Base-by-base conservation (phyloP, 2,888 invertebrate species). In the Tridacna gigas region DNA sequence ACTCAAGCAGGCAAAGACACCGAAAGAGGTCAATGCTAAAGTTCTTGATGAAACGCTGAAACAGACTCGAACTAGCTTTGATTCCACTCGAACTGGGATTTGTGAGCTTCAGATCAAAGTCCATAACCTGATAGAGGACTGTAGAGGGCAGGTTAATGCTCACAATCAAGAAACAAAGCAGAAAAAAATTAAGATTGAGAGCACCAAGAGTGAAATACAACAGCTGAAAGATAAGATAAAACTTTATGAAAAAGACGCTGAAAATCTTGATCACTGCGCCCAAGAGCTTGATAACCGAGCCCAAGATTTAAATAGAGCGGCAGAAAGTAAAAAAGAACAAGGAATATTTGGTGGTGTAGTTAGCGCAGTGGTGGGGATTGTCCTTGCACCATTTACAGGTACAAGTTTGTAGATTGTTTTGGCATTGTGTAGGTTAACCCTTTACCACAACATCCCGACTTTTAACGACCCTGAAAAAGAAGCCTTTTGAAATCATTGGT, bases 131-230 rank as follows among this genome's bases (percentile, higher is more conserved):
- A 71, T 71, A 25, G 71, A 71, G 26, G 51, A 22, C 48, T 71
- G 71, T 71, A n/a, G 71, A 25, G 71, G 71, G 25, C 71, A 71
- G 51, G 71, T 71, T 15, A 71, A 71, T 22, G 47, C 22, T 18
- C 71, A 71, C 51, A 22, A 71, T 20, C 45, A 3, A 25, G 71
- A 71, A 25, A n/a, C 48, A n/a, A 9, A n/a, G n/a, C 15, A 48
- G 11, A 71, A 71, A 25, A 71, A 22, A 25, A 25, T 2, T 15
- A 12, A 15, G 22, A 47, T 71, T 15, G 71, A 48, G 9, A 51
- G 4, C 4, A 51, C n/a, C 22, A 48, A 25, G 51, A 0, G 20
- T 5, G 51, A 71, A 18, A 71, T 71, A 4, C 12, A 15, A 7
- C 15, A n/a, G 0, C n/a, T 47, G 22, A 51, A 51, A 51, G 71